Evolutionary conservation across 2,113 vertebrate genomes (phyloP).

Genomic region (Hippocampus abdominalis): DNA sequence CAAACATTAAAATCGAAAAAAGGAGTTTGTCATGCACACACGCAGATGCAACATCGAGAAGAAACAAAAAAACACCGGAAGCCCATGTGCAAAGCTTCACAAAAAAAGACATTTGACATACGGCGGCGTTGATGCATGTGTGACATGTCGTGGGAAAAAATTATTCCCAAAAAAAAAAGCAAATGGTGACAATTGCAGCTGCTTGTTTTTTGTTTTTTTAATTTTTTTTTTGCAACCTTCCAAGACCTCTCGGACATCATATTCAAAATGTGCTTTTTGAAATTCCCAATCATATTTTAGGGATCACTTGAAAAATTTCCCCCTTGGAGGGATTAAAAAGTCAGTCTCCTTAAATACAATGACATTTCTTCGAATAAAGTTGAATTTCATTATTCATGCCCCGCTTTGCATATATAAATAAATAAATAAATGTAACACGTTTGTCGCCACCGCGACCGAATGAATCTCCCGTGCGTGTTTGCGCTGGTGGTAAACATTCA

Average conservation of each 20-base stretch:
- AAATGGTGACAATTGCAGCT: neutral
- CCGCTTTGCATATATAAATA: neutral
- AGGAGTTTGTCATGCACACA: conserved; percentile 15
- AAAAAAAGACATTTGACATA: conserved; percentile 5
- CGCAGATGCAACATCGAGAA: conserved; percentile 18
- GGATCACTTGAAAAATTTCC: neutral
- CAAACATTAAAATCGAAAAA: neutral
- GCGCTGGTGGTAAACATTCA: neutral
- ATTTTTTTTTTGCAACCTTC: neutral
- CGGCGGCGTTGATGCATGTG: neutral
- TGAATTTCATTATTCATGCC: too few relatives aligned
- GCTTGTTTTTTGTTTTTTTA: neutral
- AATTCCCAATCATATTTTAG: neutral
- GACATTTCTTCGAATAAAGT: too few relatives aligned
- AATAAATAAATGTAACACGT: neutral
- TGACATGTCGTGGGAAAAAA: neutral
- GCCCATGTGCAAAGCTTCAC: neutral
- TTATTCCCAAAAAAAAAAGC: neutral
- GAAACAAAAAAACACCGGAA: neutral
- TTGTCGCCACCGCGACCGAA: neutral
- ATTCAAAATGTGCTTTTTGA: neutral
- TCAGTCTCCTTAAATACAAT: too few relatives aligned
- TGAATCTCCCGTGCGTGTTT: neutral
- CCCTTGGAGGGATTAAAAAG: too few relatives aligned
- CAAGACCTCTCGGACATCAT: neutral